Percentiles rank a stretch among this genome's conserved stretches.
Evolutionary conservation across 2,113 vertebrate genomes (phyloP).

Genomic region (Porphyrio hochstetteri): DNA sequence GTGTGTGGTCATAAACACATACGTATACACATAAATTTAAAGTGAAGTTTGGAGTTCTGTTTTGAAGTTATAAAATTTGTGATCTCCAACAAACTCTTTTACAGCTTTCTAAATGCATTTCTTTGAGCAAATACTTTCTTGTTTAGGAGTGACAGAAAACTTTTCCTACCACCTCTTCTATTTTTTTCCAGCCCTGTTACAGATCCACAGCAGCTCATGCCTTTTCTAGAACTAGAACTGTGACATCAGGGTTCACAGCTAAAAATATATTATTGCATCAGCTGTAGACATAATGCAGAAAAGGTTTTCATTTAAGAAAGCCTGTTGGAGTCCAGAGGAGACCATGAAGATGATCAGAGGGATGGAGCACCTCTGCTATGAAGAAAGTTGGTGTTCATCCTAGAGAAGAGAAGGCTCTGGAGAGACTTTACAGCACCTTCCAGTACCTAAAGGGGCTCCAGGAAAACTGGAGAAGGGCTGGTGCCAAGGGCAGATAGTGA

Average conservation of each 20-base stretch:
- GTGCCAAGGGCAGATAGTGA: rapidly evolving
- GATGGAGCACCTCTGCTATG: neutral
- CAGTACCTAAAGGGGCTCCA: neutral
- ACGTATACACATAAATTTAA: neutral
- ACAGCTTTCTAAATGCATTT: neutral
- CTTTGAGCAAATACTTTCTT: neutral
- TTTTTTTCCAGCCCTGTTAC: neutral
- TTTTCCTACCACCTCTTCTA: neutral
- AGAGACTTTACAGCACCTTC: neutral
- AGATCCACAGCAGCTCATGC: neutral
- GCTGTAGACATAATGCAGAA: neutral
- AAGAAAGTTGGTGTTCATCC: neutral
- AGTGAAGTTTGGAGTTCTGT: neutral
- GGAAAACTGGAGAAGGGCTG: neutral
- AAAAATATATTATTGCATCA: neutral
- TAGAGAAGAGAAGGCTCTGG: neutral
- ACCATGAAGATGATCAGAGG: rapidly evolving
- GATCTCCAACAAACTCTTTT: neutral
- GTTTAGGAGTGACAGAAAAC: rapidly evolving
- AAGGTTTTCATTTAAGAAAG: neutral
- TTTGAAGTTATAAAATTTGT: neutral
- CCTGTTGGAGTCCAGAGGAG: neutral
- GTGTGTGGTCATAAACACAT: neutral
- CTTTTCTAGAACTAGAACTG: neutral
- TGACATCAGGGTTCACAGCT: neutral